Evolutionary conservation across 2,888 invertebrate species (phyloP).

Genomic region (Catocala fraxini): DNA sequence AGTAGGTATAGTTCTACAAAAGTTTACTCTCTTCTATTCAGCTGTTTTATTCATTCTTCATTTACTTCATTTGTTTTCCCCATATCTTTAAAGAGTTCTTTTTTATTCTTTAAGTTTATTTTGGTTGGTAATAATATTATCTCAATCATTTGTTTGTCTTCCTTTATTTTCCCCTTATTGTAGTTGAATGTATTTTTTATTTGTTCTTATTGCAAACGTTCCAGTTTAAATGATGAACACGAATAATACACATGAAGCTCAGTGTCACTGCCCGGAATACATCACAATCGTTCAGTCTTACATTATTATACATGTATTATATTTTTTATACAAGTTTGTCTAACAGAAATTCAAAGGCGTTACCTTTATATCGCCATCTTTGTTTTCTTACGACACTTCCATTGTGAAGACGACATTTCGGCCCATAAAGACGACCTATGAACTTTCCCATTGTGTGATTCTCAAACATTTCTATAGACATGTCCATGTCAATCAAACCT

Average conservation of each 20-base stretch:
- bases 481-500: conserved; percentile 68
- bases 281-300: conserved; percentile 29
- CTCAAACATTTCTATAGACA: conserved; percentile 47
- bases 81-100: too few relatives aligned
- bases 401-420: conserved; percentile 36
- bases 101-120: too few relatives aligned
- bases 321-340: conserved; percentile 31
- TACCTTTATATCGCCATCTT: conserved; percentile 48
- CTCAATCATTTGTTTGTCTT: too few relatives aligned
- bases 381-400: conserved; percentile 67
- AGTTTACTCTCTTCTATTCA: too few relatives aligned
- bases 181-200: neutral
- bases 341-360: conserved; percentile 30
- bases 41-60: too few relatives aligned
- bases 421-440: conserved; percentile 62
- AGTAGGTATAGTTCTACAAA: too few relatives aligned
- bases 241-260: neutral
- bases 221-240: conserved; percentile 2
- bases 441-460: conserved; percentile 58
- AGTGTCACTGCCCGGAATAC: conserved; percentile 13
- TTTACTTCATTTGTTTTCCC: too few relatives aligned
- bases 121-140: too few relatives aligned
- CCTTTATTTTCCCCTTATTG: too few relatives aligned
- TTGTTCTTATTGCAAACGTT: neutral
- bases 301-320: conserved; percentile 30